phyloP scores from a whole-genome alignment of 2,888 invertebrate species.

The Plagiodera versicolora region DNA sequence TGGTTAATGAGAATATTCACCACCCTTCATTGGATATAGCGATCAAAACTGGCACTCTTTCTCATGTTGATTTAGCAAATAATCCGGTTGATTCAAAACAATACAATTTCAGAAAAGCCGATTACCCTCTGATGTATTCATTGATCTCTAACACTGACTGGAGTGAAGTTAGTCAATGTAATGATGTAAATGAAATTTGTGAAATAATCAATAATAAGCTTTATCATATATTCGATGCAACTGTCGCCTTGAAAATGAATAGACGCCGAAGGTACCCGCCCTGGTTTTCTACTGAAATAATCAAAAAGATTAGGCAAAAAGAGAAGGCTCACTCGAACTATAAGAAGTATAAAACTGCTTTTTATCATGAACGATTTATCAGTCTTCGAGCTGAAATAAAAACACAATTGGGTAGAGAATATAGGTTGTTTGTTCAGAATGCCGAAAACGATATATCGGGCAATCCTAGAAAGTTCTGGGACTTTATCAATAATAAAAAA shows the following conservation, averaged over 20 bases:
- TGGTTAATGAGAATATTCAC: neutral
- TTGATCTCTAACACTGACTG: neutral
- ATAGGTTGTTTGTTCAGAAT: neutral
- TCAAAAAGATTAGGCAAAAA: too few relatives aligned
- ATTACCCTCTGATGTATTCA: constrained; percentile 3
- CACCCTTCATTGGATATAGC: neutral
- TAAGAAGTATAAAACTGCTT: neutral
- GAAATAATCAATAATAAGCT: neutral
- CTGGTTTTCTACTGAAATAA: neutral
- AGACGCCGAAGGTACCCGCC: constrained; percentile 1
- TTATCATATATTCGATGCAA: neutral
- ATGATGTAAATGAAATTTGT: neutral
- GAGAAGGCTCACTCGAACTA: neutral
- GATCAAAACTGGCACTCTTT: neutral
- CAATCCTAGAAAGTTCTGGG: neutral
- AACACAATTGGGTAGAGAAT: neutral
- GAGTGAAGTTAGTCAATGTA: neutral
- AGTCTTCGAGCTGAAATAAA: neutral
- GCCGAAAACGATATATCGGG: neutral
- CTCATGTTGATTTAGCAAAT: neutral
- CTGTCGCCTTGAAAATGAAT: neutral
- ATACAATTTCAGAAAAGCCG: constrained; percentile 5
- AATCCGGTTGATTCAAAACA: neutral
- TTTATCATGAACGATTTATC: neutral
- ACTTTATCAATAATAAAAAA: neutral